phyloP scores from a whole-genome alignment of 2,888 invertebrate genomes.

The Schrankia costaestrigalis region DNA sequence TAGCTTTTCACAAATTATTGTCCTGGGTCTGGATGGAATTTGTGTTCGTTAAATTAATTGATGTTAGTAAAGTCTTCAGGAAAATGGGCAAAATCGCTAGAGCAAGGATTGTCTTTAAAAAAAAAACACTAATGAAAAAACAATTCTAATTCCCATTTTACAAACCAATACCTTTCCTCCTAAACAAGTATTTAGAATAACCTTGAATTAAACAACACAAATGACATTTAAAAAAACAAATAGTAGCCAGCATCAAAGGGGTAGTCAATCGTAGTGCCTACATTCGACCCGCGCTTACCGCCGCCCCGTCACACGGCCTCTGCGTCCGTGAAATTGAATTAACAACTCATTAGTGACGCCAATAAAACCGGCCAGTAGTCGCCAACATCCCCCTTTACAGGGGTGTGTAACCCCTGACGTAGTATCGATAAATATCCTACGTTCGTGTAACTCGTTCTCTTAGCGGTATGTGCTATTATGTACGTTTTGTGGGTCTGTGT shows the following conservation, averaged over 20 bases:
- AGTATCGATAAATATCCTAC: constrained; percentile 23
- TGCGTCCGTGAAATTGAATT: constrained; percentile 78
- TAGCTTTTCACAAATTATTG: too few relatives aligned
- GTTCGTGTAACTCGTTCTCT: constrained; percentile 11
- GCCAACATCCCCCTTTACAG: constrained; percentile 5
- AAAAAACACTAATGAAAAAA: neutral
- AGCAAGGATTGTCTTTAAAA: neutral
- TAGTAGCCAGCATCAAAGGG: neutral
- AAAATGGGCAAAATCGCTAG: too few relatives aligned
- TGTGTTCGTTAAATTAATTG: too few relatives aligned
- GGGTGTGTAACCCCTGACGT: constrained; percentile 14
- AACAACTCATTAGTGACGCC: constrained; percentile 80
- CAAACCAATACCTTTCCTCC: too few relatives aligned
- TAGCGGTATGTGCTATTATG: constrained; percentile 18
- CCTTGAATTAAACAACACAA: too few relatives aligned
- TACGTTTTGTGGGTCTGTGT: too few relatives aligned
- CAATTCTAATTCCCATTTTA: too few relatives aligned
- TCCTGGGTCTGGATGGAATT: too few relatives aligned
- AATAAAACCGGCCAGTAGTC: constrained; percentile 61
- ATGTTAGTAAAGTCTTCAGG: too few relatives aligned
- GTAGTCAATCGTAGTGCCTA: neutral
- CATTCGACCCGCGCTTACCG: constrained; percentile 8
- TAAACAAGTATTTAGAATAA: too few relatives aligned
- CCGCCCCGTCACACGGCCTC: constrained; percentile 41
- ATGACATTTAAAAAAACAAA: constrained; percentile 1